These are phyloP conservation scores for Agrenia bidenticulata DNA, from an alignment of 2,888 invertebrate genomes.

Conservation along the genomic window DNA sequence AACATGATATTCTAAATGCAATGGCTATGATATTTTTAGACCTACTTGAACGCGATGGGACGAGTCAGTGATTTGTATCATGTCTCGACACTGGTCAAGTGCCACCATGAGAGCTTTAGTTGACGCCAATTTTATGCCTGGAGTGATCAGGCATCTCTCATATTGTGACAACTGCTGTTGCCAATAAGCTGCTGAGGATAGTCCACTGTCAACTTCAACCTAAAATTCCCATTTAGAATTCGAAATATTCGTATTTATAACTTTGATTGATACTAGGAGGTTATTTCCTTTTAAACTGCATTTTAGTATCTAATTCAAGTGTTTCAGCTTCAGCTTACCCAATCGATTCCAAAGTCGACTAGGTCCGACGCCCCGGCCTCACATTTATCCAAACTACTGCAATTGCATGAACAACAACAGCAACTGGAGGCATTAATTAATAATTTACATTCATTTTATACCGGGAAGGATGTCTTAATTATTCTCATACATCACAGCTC, in stretches of 20 bases:
- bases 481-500: no score
- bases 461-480: no score
- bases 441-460: conserved; percentile 5
- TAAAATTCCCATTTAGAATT: neutral
- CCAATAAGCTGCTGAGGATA: conserved; percentile 60
- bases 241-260: neutral
- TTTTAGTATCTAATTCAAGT: conserved; percentile 52
- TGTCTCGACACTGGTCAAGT: conserved; percentile 80
- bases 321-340: conserved; percentile 63
- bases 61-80: conserved; percentile 84
- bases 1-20: conserved; percentile 16
- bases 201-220: conserved; percentile 51
- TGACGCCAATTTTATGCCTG: conserved; percentile 75
- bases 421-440: neutral
- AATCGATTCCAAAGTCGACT: conserved; percentile 81
- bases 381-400: conserved; percentile 78
- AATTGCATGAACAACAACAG: conserved; percentile 57
- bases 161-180: conserved; percentile 74
- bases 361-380: conserved; percentile 74
- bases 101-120: conserved; percentile 79
- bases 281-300: neutral
- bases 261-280: no score
- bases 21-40: no score
- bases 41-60: conserved; percentile 75
- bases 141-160: conserved; percentile 73